Evolutionary conservation across 1,140 invertebrate genomes (phyloP).

Genomic region (Anastrepha obliqua): DNA sequence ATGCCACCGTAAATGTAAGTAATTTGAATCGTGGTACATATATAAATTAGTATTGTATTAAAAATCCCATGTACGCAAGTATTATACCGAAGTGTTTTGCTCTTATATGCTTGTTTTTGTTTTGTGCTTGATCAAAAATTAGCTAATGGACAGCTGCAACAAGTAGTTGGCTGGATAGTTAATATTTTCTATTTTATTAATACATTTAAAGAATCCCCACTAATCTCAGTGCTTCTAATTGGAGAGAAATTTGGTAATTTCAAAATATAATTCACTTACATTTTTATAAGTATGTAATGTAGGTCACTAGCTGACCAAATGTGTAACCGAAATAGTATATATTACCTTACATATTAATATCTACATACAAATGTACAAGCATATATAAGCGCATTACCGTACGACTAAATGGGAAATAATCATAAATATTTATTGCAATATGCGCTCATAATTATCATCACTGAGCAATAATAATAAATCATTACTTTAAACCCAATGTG

Average conservation of each 20-base stretch:
- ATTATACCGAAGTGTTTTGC: neutral
- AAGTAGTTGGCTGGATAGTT: neutral
- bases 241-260: no score
- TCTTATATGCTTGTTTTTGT: constrained; percentile 10
- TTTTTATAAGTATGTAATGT: neutral
- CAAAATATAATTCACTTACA: no score
- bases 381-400: neutral
- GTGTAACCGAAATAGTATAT: no score
- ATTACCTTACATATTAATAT: no score
- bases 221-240: no score
- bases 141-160: neutral
- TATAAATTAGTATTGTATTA: constrained; percentile 32
- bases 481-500: neutral
- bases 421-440: constrained; percentile 29
- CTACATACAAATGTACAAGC: neutral
- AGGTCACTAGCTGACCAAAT: neutral
- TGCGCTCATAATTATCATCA: neutral
- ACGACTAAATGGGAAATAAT: constrained; percentile 7
- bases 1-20: constrained; percentile 2
- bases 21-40: neutral
- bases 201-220: no score
- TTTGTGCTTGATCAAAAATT: neutral
- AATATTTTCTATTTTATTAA: no score
- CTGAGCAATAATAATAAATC: constrained; percentile 17
- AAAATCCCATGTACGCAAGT: neutral